phyloP scores from a whole-genome alignment of 2,113 vertebrate species.

The Oncorhynchus clarkii region DNA sequence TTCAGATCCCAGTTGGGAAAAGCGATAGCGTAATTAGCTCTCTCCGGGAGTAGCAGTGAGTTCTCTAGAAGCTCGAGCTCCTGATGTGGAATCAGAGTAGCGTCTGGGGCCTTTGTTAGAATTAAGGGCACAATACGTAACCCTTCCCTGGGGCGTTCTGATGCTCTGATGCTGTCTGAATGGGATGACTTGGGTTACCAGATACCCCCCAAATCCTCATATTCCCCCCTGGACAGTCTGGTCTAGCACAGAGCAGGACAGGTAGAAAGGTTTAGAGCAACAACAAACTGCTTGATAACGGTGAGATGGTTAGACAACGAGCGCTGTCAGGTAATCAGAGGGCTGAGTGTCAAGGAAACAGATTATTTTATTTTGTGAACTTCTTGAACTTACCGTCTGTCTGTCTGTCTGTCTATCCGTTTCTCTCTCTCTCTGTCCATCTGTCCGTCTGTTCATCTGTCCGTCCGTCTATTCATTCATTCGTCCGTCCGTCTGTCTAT shows the following conservation, averaged over 20 bases:
- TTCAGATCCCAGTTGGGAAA: conserved; percentile 73
- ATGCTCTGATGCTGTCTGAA: conserved; percentile 49
- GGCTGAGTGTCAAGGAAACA: conserved; percentile 79
- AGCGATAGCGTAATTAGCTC: conserved; percentile 88
- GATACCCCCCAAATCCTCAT: conserved; percentile 32
- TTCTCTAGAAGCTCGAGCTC: conserved; percentile 20
- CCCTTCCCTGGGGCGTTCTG: conserved; percentile 42
- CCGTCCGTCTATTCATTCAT: conserved; percentile 32
- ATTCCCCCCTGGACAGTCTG: conserved; percentile 37
- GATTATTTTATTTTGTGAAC: conserved; percentile 61
- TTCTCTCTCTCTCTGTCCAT: conserved; percentile 37
- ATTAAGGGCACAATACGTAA: conserved; percentile 72
- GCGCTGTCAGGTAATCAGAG: conserved; percentile 64
- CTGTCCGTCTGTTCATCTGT: not conserved
- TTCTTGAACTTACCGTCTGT: conserved; percentile 59
- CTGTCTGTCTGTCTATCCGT: conserved; percentile 20
- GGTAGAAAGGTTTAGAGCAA: conserved; percentile 59
- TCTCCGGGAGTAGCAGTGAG: conserved; percentile 61
- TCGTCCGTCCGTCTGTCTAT: conserved; percentile 15
- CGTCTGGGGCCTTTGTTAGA: conserved; percentile 65
- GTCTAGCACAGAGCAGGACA: conserved; percentile 57
- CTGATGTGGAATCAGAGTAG: conserved; percentile 76
- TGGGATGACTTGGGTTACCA: conserved; percentile 74
- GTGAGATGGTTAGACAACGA: conserved; percentile 40
- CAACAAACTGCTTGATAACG: conserved; percentile 53